phyloP scores from a whole-genome alignment of 2,113 vertebrate genomes.

The Damaliscus lunatus region DNA sequence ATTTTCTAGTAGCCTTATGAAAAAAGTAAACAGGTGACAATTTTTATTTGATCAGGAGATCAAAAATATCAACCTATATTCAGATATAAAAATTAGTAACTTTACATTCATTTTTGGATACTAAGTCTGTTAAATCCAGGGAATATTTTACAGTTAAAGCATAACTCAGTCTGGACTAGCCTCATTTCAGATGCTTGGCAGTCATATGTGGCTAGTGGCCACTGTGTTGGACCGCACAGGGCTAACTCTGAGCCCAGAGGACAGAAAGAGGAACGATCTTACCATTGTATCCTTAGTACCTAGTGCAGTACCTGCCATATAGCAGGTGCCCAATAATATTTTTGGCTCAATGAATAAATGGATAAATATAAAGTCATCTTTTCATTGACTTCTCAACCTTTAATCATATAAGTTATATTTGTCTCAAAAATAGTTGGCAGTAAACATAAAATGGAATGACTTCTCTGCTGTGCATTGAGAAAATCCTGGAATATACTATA shows the following conservation, averaged over 20 bases:
- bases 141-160: background rate
- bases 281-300: background rate
- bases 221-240: background rate
- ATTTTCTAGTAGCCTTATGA: background rate
- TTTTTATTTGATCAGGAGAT: background rate
- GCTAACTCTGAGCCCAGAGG: background rate
- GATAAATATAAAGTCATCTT: background rate
- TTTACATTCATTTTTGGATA: background rate
- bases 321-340: background rate
- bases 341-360: background rate
- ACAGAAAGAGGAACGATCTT: background rate
- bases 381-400: background rate
- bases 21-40: background rate
- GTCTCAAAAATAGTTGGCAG: conserved; percentile 8
- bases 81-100: background rate
- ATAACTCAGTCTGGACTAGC: background rate
- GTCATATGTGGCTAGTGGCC: background rate
- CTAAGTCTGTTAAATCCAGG: background rate
- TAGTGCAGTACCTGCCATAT: background rate
- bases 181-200: background rate
- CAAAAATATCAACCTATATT: background rate
- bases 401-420: background rate
- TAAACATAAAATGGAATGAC: background rate
- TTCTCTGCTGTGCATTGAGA: background rate
- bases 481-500: background rate